These are phyloP conservation scores for Colletes gigas DNA, from an alignment of 1,140 invertebrate species.

Conservation along the genomic window DNA sequence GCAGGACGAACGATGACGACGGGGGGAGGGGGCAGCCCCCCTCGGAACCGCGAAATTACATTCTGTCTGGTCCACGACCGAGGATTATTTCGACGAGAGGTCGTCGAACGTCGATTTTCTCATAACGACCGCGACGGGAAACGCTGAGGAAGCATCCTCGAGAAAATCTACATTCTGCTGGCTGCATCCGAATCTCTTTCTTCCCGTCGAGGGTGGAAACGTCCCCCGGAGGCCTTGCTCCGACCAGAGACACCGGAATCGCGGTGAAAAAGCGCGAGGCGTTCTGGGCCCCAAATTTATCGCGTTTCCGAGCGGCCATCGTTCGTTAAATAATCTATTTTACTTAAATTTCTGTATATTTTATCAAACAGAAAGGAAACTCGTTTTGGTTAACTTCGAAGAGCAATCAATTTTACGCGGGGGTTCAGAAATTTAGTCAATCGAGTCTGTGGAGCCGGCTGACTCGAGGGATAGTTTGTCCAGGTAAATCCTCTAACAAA, in stretches of 20 bases:
- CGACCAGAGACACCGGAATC: not conserved
- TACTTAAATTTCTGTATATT: too few species aligned
- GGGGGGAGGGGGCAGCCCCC: not conserved
- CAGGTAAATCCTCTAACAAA: too few species aligned
- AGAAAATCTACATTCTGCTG: not conserved
- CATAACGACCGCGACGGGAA: not conserved
- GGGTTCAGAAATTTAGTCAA: too few species aligned
- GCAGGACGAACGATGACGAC: not conserved
- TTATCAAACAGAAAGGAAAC: too few species aligned
- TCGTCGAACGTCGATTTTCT: constrained; percentile 15
- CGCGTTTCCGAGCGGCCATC: not conserved
- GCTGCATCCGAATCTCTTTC: constrained; percentile 19
- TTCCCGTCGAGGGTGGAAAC: not conserved
- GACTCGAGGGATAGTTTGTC: too few species aligned
- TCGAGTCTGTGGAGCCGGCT: too few species aligned
- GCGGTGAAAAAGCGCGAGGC: not conserved
- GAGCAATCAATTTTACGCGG: too few species aligned
- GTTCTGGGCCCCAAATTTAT: constrained; percentile 7
- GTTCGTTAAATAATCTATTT: not conserved
- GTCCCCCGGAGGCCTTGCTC: not conserved
- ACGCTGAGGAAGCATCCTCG: not conserved
- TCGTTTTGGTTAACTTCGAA: too few species aligned
- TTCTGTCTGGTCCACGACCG: not conserved
- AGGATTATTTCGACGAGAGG: not conserved
- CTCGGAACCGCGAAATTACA: not conserved